Base-by-base conservation (phyloP, 2,797 vertebrate species). In the Melanotaenia maccullochi region DNA sequence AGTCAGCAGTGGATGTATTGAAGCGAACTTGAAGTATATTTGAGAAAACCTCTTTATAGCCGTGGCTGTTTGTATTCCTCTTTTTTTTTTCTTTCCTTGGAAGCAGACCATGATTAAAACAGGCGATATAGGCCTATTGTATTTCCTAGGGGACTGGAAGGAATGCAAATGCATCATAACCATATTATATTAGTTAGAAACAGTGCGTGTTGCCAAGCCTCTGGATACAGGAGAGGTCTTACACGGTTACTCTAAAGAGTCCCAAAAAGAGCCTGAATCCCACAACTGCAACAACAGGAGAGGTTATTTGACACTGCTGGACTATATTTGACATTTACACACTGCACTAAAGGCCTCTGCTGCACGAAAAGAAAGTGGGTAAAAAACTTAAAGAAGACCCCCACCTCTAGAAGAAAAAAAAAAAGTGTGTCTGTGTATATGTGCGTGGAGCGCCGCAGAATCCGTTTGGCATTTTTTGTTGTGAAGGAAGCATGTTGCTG, bases 131-230 rank as follows among this genome's bases (percentile, higher is more conserved):
- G 84, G 79, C 83, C 59, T 92, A 93, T 94, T 90, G 83, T 85
- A 86, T 94, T 95, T 93, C 92, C 87, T 84, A 28, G 81, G 89
- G 91, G 89, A 86, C 78, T 87, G 85, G 84, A 89, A 94, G 87
- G 92, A 93, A 93, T 90, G 89, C 83, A 90, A 91, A 94, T 93
- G 90, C 89, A 93, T 94, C 91, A 92, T 92, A 93, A 91, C 90
- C 89, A 90, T 93, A 93, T 93, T 94, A 91, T 86, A 87, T 76
- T 84, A 86, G 90, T 94, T 92, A 92, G 84, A 71, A 87, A 83
- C 72, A 30, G 51, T 59, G 60, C 13, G 58, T 28, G 59, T 62
- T 89, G 91, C 91, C 88, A 93, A 89, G 83, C 88, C 85, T 80
- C 76, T 81, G 85, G 83, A 83, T 87, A 85, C 82, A 73, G 80